Base-by-base conservation (phyloP, 2,888 invertebrate species). In the Hirtodrosophila alboralis region DNA sequence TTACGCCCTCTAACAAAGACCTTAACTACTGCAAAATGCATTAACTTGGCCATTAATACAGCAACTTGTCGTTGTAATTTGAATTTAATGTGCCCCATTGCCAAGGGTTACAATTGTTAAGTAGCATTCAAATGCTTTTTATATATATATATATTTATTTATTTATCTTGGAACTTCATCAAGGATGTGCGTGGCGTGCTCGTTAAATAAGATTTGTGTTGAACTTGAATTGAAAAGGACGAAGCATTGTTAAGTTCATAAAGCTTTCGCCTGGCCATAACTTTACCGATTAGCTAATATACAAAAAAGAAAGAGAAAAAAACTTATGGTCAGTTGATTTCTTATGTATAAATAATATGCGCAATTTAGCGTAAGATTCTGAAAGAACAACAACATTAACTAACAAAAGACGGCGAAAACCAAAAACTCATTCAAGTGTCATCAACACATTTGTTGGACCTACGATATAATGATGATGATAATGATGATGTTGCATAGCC, bases 311-410 rank as follows among this genome's bases (percentile, higher is more conserved):
- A n/a, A n/a, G n/a, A n/a, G n/a, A n/a, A n/a, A n/a, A n/a, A n/a
- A 81, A 84, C 81, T 84, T 86, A 84, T 86, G 86, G 84, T 80
- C 86, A 86, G 81, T 87, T 87, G 84, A 75, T 67, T 84, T 68
- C 74, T 71, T 69, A 80, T 86, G 78, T 67, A 68, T 63, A 74
- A 67, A 77, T 85, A 84, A 87, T 85, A 75, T 70, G 84, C 56
- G 67, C 54, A 75, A 86, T 87, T 81, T 85, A 85, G 74, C 74
- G 79, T 74, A 40, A 86, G 74, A 41, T 31, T 45, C 26, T 34
- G 14, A 10, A 49, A 49, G 10, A 23, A 53, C 56, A 34, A 38
- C 49, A 38, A 21, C 48, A n/a, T n/a, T n/a, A n/a, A 49, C 28
- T 40, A 53, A 63, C 65, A 74, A 62, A 65, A 36, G 72, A 59